A percentile compares a stretch with the other conserved stretches of the same genome.
These are phyloP conservation scores for Salarias fasciatus DNA, from an alignment of 2,797 vertebrate genomes.

Conservation along the genomic window DNA sequence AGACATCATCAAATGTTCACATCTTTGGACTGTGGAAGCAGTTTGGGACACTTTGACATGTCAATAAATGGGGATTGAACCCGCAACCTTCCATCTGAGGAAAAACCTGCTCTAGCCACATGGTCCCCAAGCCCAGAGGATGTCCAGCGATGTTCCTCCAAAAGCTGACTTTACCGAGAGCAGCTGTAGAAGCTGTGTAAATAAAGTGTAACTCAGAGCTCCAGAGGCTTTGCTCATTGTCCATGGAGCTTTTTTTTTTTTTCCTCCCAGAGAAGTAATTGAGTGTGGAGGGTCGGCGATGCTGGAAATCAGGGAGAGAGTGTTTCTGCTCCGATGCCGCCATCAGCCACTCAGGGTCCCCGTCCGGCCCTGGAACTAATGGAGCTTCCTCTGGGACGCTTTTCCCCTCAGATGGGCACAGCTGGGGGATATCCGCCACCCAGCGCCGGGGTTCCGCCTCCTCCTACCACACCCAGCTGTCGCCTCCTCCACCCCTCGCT, in stretches of 20 bases:
- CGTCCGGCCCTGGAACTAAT: conserved; percentile 79
- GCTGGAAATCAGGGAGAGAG: conserved; percentile 43
- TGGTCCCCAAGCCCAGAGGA: too few species aligned
- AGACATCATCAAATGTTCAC: too few species aligned
- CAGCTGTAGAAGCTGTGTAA: conserved; percentile 51
- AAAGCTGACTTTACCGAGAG: conserved; percentile 47
- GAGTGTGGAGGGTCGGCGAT: conserved; percentile 58
- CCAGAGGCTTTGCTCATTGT: conserved; percentile 61
- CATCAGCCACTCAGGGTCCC: conserved; percentile 60
- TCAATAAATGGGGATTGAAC: too few species aligned
- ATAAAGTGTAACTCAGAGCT: conserved; percentile 53
- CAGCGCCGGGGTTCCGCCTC: conserved; percentile 42
- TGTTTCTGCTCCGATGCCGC: conserved; percentile 67
- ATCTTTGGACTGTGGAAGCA: too few species aligned
- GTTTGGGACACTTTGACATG: too few species aligned
- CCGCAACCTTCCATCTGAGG: conserved; percentile 6
- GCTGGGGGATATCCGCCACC: conserved; percentile 84
- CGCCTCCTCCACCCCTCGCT: conserved; percentile 20
- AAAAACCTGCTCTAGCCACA: too few species aligned
- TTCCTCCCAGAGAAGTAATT: conserved; percentile 59
- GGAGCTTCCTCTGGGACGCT: conserved; percentile 80
- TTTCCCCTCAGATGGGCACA: conserved; percentile 88
- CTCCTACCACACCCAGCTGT: conserved; percentile 33
- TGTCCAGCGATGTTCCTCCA: conserved; percentile 18
- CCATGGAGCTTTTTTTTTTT: conserved; percentile 36